These are phyloP conservation scores for Echinarachnius parma DNA, from an alignment of 53 echinoderm and acorn worm species.

Conservation along the genomic window DNA sequence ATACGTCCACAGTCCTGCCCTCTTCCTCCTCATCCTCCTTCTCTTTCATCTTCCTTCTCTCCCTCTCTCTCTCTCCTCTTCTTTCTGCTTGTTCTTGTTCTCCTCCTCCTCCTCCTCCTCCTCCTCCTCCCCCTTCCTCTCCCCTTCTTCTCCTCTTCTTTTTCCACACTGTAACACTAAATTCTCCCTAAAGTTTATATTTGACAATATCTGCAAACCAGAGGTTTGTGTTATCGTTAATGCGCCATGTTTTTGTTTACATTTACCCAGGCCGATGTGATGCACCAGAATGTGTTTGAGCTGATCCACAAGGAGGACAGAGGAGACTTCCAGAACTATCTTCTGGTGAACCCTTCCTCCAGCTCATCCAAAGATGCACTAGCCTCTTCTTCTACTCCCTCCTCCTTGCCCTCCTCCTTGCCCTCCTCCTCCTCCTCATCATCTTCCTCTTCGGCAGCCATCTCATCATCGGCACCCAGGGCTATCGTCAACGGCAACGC, in stretches of 20 bases:
- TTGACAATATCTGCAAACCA: too few relatives aligned
- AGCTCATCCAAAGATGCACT: constrained; percentile 14
- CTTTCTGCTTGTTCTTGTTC: not conserved
- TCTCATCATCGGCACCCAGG: too few relatives aligned
- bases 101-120: not conserved
- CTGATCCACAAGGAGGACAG: constrained; percentile 95
- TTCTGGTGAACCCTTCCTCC: constrained; percentile 22
- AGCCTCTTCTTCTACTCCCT: constrained; percentile 6
- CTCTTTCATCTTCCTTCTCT: constrained; percentile 15
- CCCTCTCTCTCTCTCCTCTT: not conserved
- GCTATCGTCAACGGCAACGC: too few relatives aligned
- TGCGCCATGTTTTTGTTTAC: not conserved
- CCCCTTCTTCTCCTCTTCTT: not conserved
- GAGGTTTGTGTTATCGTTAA: too few relatives aligned
- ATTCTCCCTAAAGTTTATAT: too few relatives aligned
- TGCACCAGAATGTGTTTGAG: constrained; percentile 94
- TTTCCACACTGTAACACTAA: too few relatives aligned
- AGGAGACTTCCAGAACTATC: constrained; percentile 78
- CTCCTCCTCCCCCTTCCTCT: not conserved
- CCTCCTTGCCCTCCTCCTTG: not conserved
- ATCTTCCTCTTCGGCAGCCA: too few relatives aligned
- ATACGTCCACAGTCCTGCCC: too few relatives aligned
- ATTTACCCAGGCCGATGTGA: constrained; percentile 72
- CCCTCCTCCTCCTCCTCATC: too few relatives aligned
- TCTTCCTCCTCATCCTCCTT: too few relatives aligned